A percentile compares a stretch with the other conserved stretches of the same genome.
Evolutionary conservation across 2,113 vertebrate species (phyloP).

Genomic region (Xiphophorus maculatus): DNA sequence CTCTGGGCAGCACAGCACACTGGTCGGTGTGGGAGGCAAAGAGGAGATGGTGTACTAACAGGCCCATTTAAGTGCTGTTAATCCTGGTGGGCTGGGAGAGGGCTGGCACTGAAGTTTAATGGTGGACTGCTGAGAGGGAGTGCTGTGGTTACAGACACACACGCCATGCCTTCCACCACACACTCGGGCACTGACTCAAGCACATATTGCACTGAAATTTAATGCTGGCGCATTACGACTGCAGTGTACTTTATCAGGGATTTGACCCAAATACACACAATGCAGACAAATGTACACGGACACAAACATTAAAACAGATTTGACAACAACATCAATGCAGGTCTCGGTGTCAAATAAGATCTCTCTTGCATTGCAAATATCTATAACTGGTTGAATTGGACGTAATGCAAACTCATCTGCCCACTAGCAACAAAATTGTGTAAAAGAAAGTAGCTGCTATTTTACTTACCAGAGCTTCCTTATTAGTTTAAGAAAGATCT

Average conservation of each 20-base stretch:
- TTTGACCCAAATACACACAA: background rate
- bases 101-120: constrained; percentile 68
- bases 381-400: too few species aligned
- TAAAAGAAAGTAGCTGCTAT: too few species aligned
- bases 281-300: too few species aligned
- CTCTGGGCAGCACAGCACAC: constrained; percentile 62
- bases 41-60: constrained; percentile 68
- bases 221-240: constrained; percentile 21
- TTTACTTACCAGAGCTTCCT: too few species aligned
- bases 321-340: background rate
- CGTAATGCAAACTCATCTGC: too few species aligned
- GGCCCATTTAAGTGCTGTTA: constrained; percentile 77
- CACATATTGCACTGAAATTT: constrained; percentile 39
- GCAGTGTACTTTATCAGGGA: background rate
- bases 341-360: background rate
- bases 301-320: background rate
- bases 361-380: background rate
- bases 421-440: too few species aligned
- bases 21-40: constrained; percentile 56
- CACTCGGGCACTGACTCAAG: constrained; percentile 11
- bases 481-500: background rate
- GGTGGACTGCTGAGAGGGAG: constrained; percentile 66
- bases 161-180: constrained; percentile 48
- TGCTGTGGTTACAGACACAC: constrained; percentile 50
- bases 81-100: constrained; percentile 72